Evolutionary conservation across 2,888 invertebrate genomes (phyloP).

Genomic region (Priapulus caudatus): DNA sequence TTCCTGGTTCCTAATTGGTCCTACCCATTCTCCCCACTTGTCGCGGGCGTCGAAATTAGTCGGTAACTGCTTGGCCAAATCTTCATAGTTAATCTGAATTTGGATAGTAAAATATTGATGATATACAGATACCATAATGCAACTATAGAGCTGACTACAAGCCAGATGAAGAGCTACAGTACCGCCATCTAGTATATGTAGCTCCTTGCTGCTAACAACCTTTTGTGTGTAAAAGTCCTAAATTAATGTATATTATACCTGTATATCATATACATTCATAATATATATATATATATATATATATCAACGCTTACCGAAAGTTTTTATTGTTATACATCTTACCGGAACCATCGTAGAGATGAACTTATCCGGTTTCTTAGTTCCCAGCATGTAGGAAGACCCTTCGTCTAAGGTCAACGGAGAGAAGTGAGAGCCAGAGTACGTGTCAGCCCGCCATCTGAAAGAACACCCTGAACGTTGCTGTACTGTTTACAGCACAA

Average conservation of each 20-base stretch:
- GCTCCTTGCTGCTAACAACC: not conserved
- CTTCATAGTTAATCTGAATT: constrained; percentile 1
- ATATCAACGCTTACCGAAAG: too few relatives aligned
- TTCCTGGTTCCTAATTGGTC: constrained; percentile 49
- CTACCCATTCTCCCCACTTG: constrained; percentile 61
- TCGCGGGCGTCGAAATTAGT: constrained; percentile 59
- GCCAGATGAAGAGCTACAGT: too few relatives aligned
- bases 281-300: too few relatives aligned
- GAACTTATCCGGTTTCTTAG: constrained; percentile 45
- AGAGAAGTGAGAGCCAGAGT: constrained; percentile 60
- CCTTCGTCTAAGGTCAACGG: constrained; percentile 69
- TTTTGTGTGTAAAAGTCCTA: not conserved
- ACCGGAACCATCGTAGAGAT: constrained; percentile 30
- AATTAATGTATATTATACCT: too few relatives aligned
- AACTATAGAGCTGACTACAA: too few relatives aligned
- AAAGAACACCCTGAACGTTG: too few relatives aligned
- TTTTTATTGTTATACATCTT: too few relatives aligned
- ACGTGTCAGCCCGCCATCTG: constrained; percentile 69
- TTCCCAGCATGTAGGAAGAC: constrained; percentile 59
- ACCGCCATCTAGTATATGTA: too few relatives aligned
- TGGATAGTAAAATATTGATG: not conserved
- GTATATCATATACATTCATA: too few relatives aligned
- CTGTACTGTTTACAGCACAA: too few relatives aligned
- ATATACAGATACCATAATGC: too few relatives aligned
- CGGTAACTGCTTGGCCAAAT: constrained; percentile 41